A percentile compares a stretch with the other conserved stretches of the same genome.
Evolutionary conservation across 2,113 vertebrate species (phyloP).

Genomic region (Heterocephalus glaber): DNA sequence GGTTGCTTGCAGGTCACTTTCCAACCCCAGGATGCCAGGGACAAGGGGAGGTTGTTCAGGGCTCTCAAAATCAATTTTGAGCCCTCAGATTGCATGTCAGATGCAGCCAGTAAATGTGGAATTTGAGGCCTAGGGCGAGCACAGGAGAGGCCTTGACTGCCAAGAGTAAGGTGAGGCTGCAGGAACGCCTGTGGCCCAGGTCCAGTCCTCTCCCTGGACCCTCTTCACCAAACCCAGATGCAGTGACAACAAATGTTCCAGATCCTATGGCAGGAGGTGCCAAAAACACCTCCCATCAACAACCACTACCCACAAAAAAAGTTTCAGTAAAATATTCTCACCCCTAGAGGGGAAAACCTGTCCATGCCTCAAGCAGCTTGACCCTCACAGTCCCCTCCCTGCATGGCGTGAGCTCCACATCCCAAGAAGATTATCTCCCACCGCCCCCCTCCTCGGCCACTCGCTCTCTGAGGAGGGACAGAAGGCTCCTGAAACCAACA

Average conservation of each 20-base stretch:
- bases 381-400: background rate
- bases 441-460: background rate
- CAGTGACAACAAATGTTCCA: background rate
- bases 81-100: background rate
- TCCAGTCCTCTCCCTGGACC: background rate
- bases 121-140: background rate
- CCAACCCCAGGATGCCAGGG: background rate
- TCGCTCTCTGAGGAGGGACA: conserved; percentile 76
- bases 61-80: background rate
- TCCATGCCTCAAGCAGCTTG: conserved; percentile 57
- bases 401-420: background rate
- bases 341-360: conserved; percentile 76
- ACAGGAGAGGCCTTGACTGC: background rate
- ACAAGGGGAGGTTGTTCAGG: background rate
- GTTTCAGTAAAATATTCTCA: conserved; percentile 69
- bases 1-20: background rate
- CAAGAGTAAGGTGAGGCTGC: background rate
- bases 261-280: conserved; percentile 66
- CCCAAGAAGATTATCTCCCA: background rate
- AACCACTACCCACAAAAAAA: background rate
- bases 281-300: conserved; percentile 43
- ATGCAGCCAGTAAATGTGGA: background rate
- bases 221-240: conserved; percentile 32
- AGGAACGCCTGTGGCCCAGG: background rate
- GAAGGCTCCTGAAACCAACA: conserved; percentile 67